Evolutionary conservation across 1,140 invertebrate species (phyloP), one percentile per base, ranked within the genome.

Genomic region (Drosophila novamexicana): DNA sequence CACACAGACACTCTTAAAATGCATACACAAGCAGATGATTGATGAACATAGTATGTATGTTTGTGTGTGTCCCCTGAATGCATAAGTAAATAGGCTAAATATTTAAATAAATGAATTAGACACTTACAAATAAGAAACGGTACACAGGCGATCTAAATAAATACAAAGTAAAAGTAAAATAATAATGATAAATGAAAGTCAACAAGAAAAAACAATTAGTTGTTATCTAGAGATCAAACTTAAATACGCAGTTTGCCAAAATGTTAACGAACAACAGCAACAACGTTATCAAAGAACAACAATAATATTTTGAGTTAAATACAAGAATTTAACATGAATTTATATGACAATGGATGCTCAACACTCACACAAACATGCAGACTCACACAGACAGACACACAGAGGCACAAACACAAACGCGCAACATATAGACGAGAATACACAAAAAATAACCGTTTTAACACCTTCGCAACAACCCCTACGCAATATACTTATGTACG

Each of bases 201-300:
- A 56, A 29, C 22, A 29, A 29, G 22, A 29, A 29, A 29, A 65
- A 71, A 40, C 54, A 68, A 61, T 54, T 61, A 40, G 54, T 54
- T 73, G 70, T 73, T 73, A 68, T 68, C 18, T 56, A 61, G 64
- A 61, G 45, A 52, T 67, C 63, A 66, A 72, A 67, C 61, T 50
- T 71, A 65, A 40, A 40, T 45, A 40, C 14, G 36, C 53, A 56
- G 53, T 56, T 56, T 10, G 53, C 53, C 36, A 56, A 56, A 56
- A 22, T 39, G 50, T 52, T 52, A 14, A 44, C 54, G 1, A 57
- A 29, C n/a, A 32, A 58, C 16, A 57, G 29, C 45, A 62, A 44
- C 29, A 63, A 14, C n/a, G 7, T 47, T 2, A 59, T 32, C 36
- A 40, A 29, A 18, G 44, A 69, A 57, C 18, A 56, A 50, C 37